Conservation (phyloP, 2,797 vertebrate genomes). For the Argentina silus region DNA sequence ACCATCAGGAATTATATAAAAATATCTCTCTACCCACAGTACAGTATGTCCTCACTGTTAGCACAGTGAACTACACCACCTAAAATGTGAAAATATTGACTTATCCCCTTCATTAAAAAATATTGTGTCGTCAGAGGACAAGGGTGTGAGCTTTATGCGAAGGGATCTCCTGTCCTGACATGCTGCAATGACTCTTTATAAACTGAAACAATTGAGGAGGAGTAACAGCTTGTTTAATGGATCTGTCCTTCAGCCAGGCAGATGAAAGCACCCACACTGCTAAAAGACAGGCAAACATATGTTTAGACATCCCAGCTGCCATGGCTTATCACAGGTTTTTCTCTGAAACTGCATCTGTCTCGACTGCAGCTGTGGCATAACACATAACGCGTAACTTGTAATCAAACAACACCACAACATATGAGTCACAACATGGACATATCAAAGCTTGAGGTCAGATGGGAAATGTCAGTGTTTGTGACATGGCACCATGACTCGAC, state of each 20-base stretch:
- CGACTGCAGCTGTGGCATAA: neutral
- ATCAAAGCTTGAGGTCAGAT: no score
- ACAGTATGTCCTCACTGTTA: no score
- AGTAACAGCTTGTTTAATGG: conserved; percentile 23
- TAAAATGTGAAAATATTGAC: neutral
- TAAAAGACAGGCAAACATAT: neutral
- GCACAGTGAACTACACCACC: neutral
- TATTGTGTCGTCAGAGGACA: neutral
- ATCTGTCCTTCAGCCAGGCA: conserved; percentile 6
- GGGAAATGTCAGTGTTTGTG: no score
- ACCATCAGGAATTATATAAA: neutral
- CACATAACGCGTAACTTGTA: neutral
- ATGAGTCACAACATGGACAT: no score
- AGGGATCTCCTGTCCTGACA: conserved; percentile 15
- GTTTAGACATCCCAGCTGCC: conserved; percentile 24
- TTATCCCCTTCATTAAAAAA: neutral
- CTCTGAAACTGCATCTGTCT: conserved; percentile 2
- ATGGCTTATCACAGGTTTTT: conserved; percentile 9
- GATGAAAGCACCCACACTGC: conserved; percentile 1
- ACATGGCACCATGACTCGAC: no score
- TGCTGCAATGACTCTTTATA: conserved; percentile 19
- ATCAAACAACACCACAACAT: neutral
- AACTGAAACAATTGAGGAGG: conserved; percentile 19
- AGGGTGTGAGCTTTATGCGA: conserved; percentile 12
- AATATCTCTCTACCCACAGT: neutral